Evolutionary conservation across 1,140 invertebrate species (phyloP), one percentile per base, ranked within the genome.

Genomic region (Pomacea maculata): DNA sequence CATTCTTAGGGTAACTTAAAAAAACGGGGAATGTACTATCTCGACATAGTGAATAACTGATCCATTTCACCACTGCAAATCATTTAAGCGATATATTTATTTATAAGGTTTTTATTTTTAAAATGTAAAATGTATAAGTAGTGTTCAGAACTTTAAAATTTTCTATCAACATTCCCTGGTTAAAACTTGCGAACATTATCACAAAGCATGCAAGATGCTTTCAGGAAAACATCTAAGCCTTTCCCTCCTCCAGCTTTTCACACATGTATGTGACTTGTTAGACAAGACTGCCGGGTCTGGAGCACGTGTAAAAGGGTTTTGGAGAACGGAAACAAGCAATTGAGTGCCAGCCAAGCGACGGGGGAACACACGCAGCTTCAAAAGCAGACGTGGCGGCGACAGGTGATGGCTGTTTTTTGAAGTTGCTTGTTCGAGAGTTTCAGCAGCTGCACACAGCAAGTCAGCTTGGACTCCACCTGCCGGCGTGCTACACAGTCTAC

Each of bases 341-440:
- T 72, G 17, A 45, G 71, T 45, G 34, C 29, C 15, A 19, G 25
- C 29, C 29, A 52, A 17, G 71, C 29, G n/a, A 52, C 71, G 52
- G 71, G 34, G 52, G 71, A 72, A 72, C 71, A 72, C 71, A 17
- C 57, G 52, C 29, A 72, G 71, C 71, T 45, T 72, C 71, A 72
- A 72, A 52, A 72, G 29, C 34, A 21, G 29, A 29, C 17, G 71
- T 45, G 29, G 25, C 52, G 52, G 25, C 17, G 71, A 72, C 71
- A 72, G 71, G 71, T 72, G 71, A 72, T 72, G 17, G 71, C 8
- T 45, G 71, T 34, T 72, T 45, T 72, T 72, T 72, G 71, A 72
- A 72, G 71, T 72, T 72, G 25, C 29, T 52, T 52, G 29, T 15
- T 52, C 17, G 29, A 19, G 15, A 25, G 29, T 45, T 72, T 17